Evolutionary conservation across 2,888 invertebrate genomes (phyloP).

Genomic region (Tetropium fuscum): DNA sequence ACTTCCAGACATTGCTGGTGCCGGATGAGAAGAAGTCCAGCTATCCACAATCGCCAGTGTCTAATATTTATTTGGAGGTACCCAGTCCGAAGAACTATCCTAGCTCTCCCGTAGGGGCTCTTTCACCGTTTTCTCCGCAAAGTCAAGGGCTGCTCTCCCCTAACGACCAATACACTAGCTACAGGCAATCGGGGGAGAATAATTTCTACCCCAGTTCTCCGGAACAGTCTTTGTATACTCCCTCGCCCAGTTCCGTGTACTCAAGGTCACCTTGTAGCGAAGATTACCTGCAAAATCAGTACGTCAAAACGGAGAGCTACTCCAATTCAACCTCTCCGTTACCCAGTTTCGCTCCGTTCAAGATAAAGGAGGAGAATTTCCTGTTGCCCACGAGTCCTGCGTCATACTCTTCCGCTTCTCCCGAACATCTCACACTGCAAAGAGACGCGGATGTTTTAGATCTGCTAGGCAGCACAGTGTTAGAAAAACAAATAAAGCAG

Average conservation of each 20-base stretch:
- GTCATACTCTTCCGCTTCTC: slow-evolving; percentile 53
- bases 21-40: slow-evolving; percentile 52
- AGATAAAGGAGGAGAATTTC: slow-evolving; percentile 61
- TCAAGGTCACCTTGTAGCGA: slow-evolving; percentile 71
- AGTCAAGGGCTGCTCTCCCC: slow-evolving; percentile 57
- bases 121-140: slow-evolving; percentile 67
- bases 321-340: slow-evolving; percentile 68
- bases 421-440: slow-evolving; percentile 46
- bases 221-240: slow-evolving; percentile 67
- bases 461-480: slow-evolving; percentile 53
- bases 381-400: slow-evolving; percentile 60
- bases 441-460: slow-evolving; percentile 55
- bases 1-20: slow-evolving; percentile 61
- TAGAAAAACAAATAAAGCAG: slow-evolving; percentile 66
- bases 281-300: slow-evolving; percentile 60
- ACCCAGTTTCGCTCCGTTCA: slow-evolving; percentile 66
- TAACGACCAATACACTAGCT: slow-evolving; percentile 67
- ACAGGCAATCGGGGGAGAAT: slow-evolving; percentile 68
- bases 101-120: slow-evolving; percentile 55
- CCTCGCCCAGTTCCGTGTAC: slow-evolving; percentile 68
- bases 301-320: slow-evolving; percentile 68
- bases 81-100: slow-evolving; percentile 59
- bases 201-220: slow-evolving; percentile 65
- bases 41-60: slow-evolving; percentile 48
- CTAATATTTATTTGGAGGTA: slow-evolving; percentile 63